Base-by-base conservation (phyloP, 1,140 invertebrate genomes). In the Zaprionus nigranus region DNA sequence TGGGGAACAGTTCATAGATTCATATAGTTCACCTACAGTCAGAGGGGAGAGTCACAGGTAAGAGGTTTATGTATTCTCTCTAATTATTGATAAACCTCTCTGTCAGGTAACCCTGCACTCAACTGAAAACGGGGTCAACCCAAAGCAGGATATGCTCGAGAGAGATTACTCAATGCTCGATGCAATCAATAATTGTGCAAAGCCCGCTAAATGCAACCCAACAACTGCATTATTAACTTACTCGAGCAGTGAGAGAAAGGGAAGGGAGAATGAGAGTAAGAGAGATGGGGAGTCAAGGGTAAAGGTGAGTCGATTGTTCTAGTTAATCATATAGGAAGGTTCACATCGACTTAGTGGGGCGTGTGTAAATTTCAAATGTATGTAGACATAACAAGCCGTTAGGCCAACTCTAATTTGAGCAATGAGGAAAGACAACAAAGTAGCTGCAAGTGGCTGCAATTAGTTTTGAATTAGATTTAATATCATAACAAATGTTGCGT, bases 381-480 rank as follows among this genome's bases (percentile, higher is more conserved):
- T 54, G 43, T 64, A 56, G n/a, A 53, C 38, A 22, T 38, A 83
- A 74, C 82, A 63, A 68, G 43, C 60, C 74, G 69, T 59, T 62
- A 60, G 66, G 30, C n/a, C n/a, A 78, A 74, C 46, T 77, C 72
- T 71, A 54, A 65, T 70, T 24, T 34, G 26, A 69, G 75, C 67
- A 75, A 88, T 88, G 74, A 88, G 83, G 83, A 87, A 87, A 70
- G 46, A 51, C 57, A 73, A 51, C 61, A 73, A 61, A 59, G 36
- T 26, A 53, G 58, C 46, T 20, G 30, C 30, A 34, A 34, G 30
- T 9, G 17, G 12, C 9, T 24, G 6, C 46, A 51, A 51, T 58
- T 68, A 40, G 59, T 56, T 67, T 46, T 49, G 71, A 90, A 87
- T 87, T 87, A 87, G 51, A 88, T 87, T 84, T 87, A 88, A 87